phyloP scores from a whole-genome alignment of 2,888 invertebrate species.

The Zygothrica quintamaculata region DNA sequence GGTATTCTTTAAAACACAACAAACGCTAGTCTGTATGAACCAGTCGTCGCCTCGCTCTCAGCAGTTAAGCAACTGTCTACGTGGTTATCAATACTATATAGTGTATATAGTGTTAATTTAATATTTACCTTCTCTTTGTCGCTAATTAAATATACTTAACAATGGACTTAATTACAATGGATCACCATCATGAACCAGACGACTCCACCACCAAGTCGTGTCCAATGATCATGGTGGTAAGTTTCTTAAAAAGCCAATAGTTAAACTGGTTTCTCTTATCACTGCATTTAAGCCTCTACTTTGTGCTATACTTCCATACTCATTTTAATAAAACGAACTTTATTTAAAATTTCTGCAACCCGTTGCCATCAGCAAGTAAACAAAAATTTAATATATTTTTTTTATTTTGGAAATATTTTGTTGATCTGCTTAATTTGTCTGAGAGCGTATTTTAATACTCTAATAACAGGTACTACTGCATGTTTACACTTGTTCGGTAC shows the following conservation, averaged over 20 bases:
- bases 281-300: too few species aligned
- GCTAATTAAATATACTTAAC: conserved; percentile 12
- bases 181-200: conserved; percentile 63
- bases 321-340: too few species aligned
- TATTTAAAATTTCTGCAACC: too few species aligned
- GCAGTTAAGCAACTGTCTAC: conserved; percentile 59
- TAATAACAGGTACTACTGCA: conserved; percentile 4
- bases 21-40: conserved; percentile 46
- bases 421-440: conserved; percentile 27
- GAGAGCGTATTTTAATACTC: conserved; percentile 17
- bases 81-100: conserved; percentile 34
- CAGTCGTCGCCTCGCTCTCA: conserved; percentile 62
- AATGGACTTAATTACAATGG: conserved; percentile 64
- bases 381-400: conserved; percentile 34
- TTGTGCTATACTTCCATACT: too few species aligned
- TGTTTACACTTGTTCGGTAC: not conserved
- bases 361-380: too few species aligned
- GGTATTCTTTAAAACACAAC: conserved; percentile 70
- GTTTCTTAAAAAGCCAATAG: conserved; percentile 59
- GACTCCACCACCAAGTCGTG: conserved; percentile 58
- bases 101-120: conserved; percentile 3
- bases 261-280: too few species aligned
- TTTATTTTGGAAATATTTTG: conserved; percentile 27
- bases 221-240: conserved; percentile 84
- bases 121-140: conserved; percentile 10